Evolutionary conservation across 2,797 vertebrate species (phyloP).

Genomic region (Rhinatrema bivittatum): DNA sequence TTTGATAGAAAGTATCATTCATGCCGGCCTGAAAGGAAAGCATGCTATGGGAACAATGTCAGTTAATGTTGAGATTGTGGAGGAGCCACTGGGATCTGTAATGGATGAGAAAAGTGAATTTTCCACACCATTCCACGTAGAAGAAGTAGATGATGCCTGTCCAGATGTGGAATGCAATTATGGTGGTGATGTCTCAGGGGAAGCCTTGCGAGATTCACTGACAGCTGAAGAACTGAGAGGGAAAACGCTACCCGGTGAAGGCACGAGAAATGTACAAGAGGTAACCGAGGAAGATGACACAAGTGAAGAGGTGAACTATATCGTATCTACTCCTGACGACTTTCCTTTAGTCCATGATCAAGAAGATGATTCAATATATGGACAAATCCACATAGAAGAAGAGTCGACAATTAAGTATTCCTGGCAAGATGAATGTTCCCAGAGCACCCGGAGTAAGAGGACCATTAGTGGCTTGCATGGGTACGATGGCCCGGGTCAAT

Average conservation of each 20-base stretch:
- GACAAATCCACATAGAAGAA: slow-evolving; percentile 70
- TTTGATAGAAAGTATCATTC: slow-evolving; percentile 73
- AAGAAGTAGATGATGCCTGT: slow-evolving; percentile 73
- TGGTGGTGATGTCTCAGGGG: slow-evolving; percentile 19
- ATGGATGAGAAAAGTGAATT: slow-evolving; percentile 49
- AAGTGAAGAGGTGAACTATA: slow-evolving; percentile 76
- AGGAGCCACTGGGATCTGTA: slow-evolving; percentile 66
- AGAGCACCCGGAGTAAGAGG: slow-evolving; percentile 41
- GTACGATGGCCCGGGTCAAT: slow-evolving; percentile 24
- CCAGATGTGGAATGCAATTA: slow-evolving; percentile 21
- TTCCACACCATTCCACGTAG: slow-evolving; percentile 70
- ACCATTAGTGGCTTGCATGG: background rate
- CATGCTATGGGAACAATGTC: slow-evolving; percentile 58
- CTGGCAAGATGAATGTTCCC: slow-evolving; percentile 64
- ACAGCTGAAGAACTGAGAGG: slow-evolving; percentile 20
- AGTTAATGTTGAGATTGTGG: slow-evolving; percentile 82
- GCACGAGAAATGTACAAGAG: slow-evolving; percentile 43
- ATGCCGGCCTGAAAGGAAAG: slow-evolving; percentile 57
- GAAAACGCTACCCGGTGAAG: slow-evolving; percentile 22
- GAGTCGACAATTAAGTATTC: slow-evolving; percentile 62
- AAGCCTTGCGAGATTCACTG: slow-evolving; percentile 13
- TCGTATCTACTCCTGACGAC: slow-evolving; percentile 89
- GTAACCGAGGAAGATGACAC: slow-evolving; percentile 63
- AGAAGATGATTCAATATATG: slow-evolving; percentile 70
- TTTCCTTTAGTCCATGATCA: slow-evolving; percentile 57